Evolutionary conservation across 2,888 invertebrate genomes (phyloP), one percentile per base, ranked within the genome.

Genomic region (Xestia xanthographa): DNA sequence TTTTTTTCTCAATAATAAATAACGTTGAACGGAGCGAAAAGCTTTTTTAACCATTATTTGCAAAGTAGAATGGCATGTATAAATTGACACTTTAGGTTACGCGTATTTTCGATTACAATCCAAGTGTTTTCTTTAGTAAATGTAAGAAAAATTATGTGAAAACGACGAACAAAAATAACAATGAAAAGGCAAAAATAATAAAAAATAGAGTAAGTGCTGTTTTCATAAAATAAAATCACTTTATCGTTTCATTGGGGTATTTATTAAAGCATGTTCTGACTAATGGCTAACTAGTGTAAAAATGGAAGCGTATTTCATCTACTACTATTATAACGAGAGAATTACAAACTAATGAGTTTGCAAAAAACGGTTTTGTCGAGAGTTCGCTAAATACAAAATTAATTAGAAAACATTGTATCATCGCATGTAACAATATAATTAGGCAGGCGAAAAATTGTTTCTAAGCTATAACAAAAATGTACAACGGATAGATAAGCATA

Each of bases 91-190:
- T 62, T n/a, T 17, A 58, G 5, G 26, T 38, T 53, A 45, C 4
- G n/a, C 50, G 29, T 43, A 22, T 34, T 75, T 53, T 75, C 17
- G 22, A 43, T 26, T 29, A 26, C 14, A 34, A 60, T 41, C 0
- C 75, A 34, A 48, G 17, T 76, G 43, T 50, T 75, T 75, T 43
- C 2, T 6, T 60, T 34, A 12, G 41, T 41, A 48, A 75, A 38
- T 6, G 9, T 29, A 45, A 38, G 11, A 26, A 22, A 4, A 12
- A 38, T 17, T 38, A 22, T 41, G 1, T 38, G 17, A 29, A 17
- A 73, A 26, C 6, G 2, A 26, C 2, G 20, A n/a, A n/a, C 6
- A 22, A 22, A 38, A 38, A 38, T 63, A 38, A 41, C 11, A 0
- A 4, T 60, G 14, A 9, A 22, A 38, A 1, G 5, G 22, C 11